Base-by-base conservation (phyloP, 2,797 vertebrate species). In the Prunella strophiata region DNA sequence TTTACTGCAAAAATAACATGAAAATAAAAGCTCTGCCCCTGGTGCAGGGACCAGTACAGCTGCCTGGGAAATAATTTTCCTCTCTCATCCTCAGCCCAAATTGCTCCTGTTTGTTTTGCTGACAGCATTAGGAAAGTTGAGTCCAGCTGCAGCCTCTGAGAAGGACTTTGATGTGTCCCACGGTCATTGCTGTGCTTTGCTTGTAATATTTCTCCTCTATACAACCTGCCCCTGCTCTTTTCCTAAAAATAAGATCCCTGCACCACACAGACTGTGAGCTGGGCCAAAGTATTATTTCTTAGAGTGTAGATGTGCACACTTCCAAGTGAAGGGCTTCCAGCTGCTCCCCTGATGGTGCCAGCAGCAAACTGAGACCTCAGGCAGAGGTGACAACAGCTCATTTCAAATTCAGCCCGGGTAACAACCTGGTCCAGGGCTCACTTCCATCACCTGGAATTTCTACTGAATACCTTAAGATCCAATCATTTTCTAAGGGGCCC, bases 221-320 rank as follows among this genome's bases (percentile, higher is more conserved):
- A 52, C 20, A 82, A 79, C 40, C 20, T 76, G 11, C 23, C 7
- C 6, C 16, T 51, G 51, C n/a, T 50, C 78, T 58, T 57, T 12
- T 38, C 51, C 51, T 36, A 36, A 77, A 77, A 13, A 11, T 7
- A 66, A 70, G 32, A 66, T 23, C 48, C 12, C 42, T 38, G 45
- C 0, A 0, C 38, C 68, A 59, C 63, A 15, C 0, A 0, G 26
- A 48, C 42, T 10, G 13, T 38, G 27, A 57, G 58, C 38, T 72
- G 50, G 43, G 52, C 30, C 58, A 72, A 38, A 50, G 29, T 14
- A 22, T 1, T 40, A 10, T 2, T 32, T 55, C 76, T 79, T 16
- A 52, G 43, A 82, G 18, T 1, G 1, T 4, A 57, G 32, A 48
- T 4, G 1, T 22, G 26, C 20, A 32, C 2, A 0, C 32, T 85